Percentiles rank a stretch among this genome's conserved stretches.
Evolutionary conservation across 2,797 vertebrate genomes (phyloP).

Genomic region (Gymnothorax reevesii): DNA sequence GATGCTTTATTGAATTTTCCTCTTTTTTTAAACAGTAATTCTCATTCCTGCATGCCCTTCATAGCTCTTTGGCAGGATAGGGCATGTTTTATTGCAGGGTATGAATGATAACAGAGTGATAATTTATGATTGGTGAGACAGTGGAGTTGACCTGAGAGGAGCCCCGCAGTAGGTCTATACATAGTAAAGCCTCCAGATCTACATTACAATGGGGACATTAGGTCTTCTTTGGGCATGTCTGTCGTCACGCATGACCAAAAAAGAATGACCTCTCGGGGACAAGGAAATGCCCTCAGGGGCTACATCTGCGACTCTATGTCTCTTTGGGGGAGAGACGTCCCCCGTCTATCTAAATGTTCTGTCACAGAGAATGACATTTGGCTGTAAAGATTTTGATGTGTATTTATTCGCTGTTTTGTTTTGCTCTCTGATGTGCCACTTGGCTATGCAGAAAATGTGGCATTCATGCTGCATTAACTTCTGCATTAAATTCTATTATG

Average conservation of each 20-base stretch:
- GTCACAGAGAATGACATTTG: not conserved
- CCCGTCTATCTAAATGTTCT: not conserved
- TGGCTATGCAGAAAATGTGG: not conserved
- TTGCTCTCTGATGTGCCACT: not conserved
- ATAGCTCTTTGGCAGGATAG: not conserved
- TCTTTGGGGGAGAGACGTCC: not conserved
- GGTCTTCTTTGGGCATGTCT: not conserved
- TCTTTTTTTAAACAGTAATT: not conserved
- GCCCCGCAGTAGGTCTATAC: not conserved
- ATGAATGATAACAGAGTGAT: not conserved
- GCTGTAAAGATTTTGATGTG: not conserved
- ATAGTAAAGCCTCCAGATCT: not conserved
- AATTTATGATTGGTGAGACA: not conserved
- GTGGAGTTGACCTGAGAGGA: no score
- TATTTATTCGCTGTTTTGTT: not conserved
- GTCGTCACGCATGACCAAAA: not conserved
- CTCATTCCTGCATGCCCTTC: not conserved
- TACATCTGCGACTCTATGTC: not conserved
- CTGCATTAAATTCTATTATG: not conserved
- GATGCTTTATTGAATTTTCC: not conserved
- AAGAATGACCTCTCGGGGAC: not conserved
- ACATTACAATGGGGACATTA: not conserved
- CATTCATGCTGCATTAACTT: conserved; percentile 13
- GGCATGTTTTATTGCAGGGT: not conserved
- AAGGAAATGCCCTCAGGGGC: not conserved